Evolutionary conservation across 1,140 invertebrate genomes (phyloP), one percentile per base, ranked within the genome.

Genomic region (Drosophila guanche): DNA sequence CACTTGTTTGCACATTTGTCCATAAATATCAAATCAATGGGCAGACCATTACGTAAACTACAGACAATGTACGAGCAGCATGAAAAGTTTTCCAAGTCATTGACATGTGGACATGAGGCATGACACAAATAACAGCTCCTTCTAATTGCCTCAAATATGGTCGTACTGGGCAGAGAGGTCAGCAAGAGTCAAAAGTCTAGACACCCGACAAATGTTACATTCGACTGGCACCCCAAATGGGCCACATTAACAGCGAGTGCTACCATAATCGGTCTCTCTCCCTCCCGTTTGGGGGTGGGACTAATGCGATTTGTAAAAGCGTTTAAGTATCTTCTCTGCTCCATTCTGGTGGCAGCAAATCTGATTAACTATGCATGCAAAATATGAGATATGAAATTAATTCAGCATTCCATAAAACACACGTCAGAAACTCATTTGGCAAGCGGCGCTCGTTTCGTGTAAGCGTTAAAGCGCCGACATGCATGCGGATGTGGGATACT

Each of bases 111-210:
- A 65, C 10, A 37, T 43, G 58, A 12, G 43, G 43, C 50, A 67
- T 68, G 65, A 48, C 65, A n/a, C 16, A 56, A 65, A 67, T 56
- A 67, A 29, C 23, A 5, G 25, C n/a, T 33, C 20, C 33, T 37
- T 48, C 51, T 68, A 68, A 68, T 68, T 68, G 62, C 62, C 63
- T 5, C 37, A 47, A 66, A 67, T 40, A 45, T 7, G 51, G 23
- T 57, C 16, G 10, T 1, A 27, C 20, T 14, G 25, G 1, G 8
- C 29, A 33, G 41, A 67, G 65, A 57, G 70, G 70, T 74, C 70
- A 73, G 59, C 58, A 7, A 47, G 65, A 75, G 63, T 79, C 76
- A 70, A 75, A 54, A 75, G 77, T 80, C 77, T 80, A 80, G 77
- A 76, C 77, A 52, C 53, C 54, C 72, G 52, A 79, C 77, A 76